Percentiles rank a stretch among this genome's conserved stretches.
These are phyloP conservation scores for Magallana ariakensis DNA, from an alignment of 1,140 invertebrate species.

Conservation along the genomic window DNA sequence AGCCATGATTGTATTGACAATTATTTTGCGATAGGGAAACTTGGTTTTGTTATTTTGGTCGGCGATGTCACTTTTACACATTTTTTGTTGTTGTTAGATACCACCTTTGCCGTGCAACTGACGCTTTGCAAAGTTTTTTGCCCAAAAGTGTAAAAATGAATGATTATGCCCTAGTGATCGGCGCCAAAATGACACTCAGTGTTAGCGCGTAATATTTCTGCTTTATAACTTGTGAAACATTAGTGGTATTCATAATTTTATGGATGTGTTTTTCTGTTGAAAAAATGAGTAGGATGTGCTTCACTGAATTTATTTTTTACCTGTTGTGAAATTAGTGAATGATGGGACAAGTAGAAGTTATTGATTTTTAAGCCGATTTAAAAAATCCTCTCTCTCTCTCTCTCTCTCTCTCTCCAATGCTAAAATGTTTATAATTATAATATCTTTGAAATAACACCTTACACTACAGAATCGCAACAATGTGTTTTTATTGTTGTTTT, in stretches of 20 bases:
- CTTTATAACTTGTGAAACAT: background rate
- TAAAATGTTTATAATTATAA: too few relatives aligned
- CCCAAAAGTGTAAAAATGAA: background rate
- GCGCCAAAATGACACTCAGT: background rate
- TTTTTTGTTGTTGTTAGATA: too few relatives aligned
- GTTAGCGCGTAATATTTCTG: background rate
- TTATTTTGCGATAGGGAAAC: too few relatives aligned
- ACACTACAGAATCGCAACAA: too few relatives aligned
- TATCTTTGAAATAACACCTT: too few relatives aligned
- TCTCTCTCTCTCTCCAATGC: too few relatives aligned
- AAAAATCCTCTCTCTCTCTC: background rate
- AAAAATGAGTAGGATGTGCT: background rate
- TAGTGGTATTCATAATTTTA: background rate
- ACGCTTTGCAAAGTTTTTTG: background rate
- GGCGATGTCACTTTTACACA: too few relatives aligned
- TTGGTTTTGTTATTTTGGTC: too few relatives aligned
- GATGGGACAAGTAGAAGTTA: background rate
- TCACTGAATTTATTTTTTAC: background rate
- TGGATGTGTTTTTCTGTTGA: background rate
- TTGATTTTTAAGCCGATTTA: background rate
- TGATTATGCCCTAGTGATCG: background rate
- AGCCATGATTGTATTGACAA: too few relatives aligned
- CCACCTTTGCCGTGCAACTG: too few relatives aligned
- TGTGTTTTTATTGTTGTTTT: background rate
- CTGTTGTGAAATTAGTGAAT: background rate